Percentiles rank a stretch among this genome's conserved stretches.
Conservation (phyloP, 92 coral and sea anemone genomes). For the Phenganax subtilis region DNA sequence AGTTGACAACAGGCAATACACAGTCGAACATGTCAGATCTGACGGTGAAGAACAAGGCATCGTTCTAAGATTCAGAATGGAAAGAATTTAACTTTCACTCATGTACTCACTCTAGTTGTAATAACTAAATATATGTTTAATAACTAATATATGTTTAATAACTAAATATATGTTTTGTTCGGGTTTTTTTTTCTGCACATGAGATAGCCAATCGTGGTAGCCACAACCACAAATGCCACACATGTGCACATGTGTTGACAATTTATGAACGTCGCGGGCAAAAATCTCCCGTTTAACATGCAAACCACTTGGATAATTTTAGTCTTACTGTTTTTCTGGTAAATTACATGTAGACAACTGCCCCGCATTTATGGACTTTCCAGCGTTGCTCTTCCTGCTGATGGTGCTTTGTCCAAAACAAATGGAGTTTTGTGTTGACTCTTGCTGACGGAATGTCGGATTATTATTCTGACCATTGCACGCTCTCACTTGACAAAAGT, state of each 20-base stretch:
- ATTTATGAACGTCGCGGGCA: neutral
- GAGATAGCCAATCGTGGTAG: too few species aligned
- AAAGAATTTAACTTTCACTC: neutral
- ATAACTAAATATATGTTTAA: neutral
- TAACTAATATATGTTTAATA: neutral
- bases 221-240: too few species aligned
- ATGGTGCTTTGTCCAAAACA: slow-evolving; percentile 52
- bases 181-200: too few species aligned
- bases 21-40: slow-evolving; percentile 3
- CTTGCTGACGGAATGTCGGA: slow-evolving; percentile 52
- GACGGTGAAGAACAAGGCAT: neutral
- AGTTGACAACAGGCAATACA: slow-evolving; percentile 3
- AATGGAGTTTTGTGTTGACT: slow-evolving; percentile 51
- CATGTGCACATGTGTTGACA: too few species aligned
- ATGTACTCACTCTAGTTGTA: neutral
- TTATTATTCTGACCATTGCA: slow-evolving; percentile 61
- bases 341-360: neutral
- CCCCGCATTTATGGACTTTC: slow-evolving; percentile 31
- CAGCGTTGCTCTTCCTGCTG: slow-evolving; percentile 46
- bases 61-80: neutral
- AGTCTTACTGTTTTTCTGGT: neutral
- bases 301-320: neutral
- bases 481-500: slow-evolving; percentile 55
- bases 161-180: too few species aligned
- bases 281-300: neutral